phyloP scores from a whole-genome alignment of 2,113 vertebrate species.

The Phylloscopus trochilus region DNA sequence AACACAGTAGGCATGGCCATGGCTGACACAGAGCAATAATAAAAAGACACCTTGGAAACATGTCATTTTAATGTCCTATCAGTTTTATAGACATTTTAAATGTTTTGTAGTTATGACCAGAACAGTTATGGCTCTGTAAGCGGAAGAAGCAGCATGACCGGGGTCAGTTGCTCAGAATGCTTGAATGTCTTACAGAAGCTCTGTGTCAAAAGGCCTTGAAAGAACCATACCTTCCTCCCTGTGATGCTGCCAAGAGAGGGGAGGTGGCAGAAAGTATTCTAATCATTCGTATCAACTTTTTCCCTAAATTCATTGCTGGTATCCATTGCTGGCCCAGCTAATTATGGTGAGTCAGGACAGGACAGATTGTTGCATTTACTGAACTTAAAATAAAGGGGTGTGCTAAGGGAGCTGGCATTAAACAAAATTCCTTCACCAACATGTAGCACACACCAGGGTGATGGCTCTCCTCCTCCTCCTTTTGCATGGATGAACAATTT shows the following conservation, averaged over 20 bases:
- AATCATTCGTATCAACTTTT: background rate
- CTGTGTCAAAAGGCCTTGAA: background rate
- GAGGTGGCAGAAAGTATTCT: background rate
- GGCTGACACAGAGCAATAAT: background rate
- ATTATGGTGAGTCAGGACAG: background rate
- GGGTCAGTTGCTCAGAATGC: background rate
- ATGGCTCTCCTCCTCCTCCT: background rate
- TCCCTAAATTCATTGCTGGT: background rate
- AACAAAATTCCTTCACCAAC: background rate
- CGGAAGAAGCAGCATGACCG: background rate
- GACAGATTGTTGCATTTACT: background rate
- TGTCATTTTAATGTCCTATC: constrained; percentile 17
- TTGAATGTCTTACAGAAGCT: background rate
- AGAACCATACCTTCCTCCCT: background rate
- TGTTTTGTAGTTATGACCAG: constrained; percentile 5
- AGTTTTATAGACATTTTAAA: constrained; percentile 9
- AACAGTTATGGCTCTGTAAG: background rate
- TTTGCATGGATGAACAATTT: background rate
- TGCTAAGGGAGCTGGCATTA: background rate
- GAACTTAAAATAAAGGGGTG: background rate
- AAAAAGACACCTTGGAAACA: background rate
- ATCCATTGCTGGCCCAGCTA: background rate
- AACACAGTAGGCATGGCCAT: background rate
- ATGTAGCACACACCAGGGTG: background rate
- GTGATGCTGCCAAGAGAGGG: background rate